Evolutionary conservation across 2,888 invertebrate species (phyloP).

Genomic region (Nycteola revayana): DNA sequence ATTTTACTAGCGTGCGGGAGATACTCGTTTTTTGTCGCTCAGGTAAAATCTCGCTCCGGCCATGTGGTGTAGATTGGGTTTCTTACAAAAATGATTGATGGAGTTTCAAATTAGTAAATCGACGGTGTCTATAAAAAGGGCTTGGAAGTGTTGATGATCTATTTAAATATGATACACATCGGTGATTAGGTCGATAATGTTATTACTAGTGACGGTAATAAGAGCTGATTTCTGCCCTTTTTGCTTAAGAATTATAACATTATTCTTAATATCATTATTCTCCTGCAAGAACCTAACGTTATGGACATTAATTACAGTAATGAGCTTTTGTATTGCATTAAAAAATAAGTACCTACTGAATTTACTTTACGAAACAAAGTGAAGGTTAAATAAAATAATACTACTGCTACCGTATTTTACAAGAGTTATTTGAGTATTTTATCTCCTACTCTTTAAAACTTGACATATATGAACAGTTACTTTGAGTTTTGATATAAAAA

Average conservation of each 20-base stretch:
- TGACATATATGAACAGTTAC: conserved; percentile 22
- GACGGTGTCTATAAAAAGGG: conserved; percentile 46
- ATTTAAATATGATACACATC: conserved; percentile 46
- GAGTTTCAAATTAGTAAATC: conserved; percentile 61
- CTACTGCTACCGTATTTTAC: no score
- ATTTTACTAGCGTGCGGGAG: conserved; percentile 62
- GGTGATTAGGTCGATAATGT: conserved; percentile 34
- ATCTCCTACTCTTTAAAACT: conserved; percentile 18
- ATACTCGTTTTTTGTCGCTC: conserved; percentile 69
- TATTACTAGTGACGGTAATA: conserved; percentile 21
- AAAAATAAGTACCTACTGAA: no score
- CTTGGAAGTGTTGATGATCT: conserved; percentile 54
- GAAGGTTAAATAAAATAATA: no score
- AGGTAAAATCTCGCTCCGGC: conserved; percentile 61
- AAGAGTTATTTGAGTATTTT: no score
- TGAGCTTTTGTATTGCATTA: no score
- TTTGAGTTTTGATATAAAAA: conserved; percentile 26
- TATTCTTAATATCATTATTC: no score
- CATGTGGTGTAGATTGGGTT: conserved; percentile 66
- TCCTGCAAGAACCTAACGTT: no score
- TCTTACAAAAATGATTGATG: conserved; percentile 70
- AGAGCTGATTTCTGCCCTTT: background rate
- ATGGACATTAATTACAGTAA: no score
- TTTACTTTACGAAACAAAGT: no score
- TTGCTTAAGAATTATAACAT: no score